Evolutionary conservation across 2,888 invertebrate species (phyloP).

Genomic region (Luperina testacea): DNA sequence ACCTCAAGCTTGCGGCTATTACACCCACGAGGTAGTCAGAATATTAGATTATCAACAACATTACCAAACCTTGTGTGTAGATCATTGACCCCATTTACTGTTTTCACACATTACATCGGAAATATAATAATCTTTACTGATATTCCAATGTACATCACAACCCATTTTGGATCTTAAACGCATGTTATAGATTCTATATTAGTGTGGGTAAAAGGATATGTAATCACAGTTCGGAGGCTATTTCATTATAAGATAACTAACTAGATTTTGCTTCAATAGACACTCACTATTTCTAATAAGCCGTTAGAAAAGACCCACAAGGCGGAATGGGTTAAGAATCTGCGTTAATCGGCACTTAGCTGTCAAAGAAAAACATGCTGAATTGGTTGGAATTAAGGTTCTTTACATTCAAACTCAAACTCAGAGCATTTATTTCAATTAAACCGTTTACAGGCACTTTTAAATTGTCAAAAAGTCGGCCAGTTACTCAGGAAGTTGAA

Average conservation of each 20-base stretch:
- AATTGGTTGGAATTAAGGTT: background rate
- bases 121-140: slow-evolving; percentile 40
- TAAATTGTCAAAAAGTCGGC: background rate
- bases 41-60: background rate
- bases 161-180: background rate
- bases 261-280: slow-evolving; percentile 26
- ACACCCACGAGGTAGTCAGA: background rate
- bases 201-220: background rate
- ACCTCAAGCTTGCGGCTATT: background rate
- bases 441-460: background rate
- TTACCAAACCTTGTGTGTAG: background rate
- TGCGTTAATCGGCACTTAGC: background rate
- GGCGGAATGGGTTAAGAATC: background rate
- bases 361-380: background rate
- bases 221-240: slow-evolving; percentile 38
- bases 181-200: slow-evolving; percentile 5
- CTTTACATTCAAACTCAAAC: background rate
- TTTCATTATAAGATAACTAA: slow-evolving; percentile 28
- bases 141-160: slow-evolving; percentile 15
- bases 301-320: slow-evolving; percentile 4
- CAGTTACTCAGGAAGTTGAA: background rate
- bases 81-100: slow-evolving; percentile 19
- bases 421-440: background rate
- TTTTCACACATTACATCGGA: slow-evolving; percentile 25
- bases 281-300: slow-evolving; percentile 12